These are phyloP conservation scores for Tholera decimalis DNA, from an alignment of 2,888 invertebrate species.

Conservation along the genomic window DNA sequence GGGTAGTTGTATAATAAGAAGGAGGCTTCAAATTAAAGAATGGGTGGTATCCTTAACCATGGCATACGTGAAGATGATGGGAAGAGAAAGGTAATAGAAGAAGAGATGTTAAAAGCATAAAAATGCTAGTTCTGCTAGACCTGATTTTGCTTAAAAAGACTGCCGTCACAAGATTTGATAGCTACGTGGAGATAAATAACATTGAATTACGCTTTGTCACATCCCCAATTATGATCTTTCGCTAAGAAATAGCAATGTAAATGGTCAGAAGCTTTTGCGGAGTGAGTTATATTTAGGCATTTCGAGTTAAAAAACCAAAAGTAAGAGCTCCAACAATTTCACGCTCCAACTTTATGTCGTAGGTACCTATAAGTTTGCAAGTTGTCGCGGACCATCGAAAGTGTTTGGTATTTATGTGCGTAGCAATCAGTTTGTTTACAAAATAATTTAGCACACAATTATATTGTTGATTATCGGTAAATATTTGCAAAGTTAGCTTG, in stretches of 20 bases:
- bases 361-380: slow-evolving; percentile 78
- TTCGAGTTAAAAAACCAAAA: slow-evolving; percentile 42
- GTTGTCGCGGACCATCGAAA: slow-evolving; percentile 72
- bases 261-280: too few species aligned
- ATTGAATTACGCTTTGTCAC: too few species aligned
- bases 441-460: slow-evolving; percentile 48
- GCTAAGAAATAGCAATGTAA: too few species aligned
- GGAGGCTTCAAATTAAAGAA: slow-evolving; percentile 2
- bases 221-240: too few species aligned
- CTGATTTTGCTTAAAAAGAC: neutral
- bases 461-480: slow-evolving; percentile 43
- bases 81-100: too few species aligned
- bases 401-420: slow-evolving; percentile 66
- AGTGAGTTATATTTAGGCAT: too few species aligned
- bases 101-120: too few species aligned
- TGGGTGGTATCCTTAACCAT: neutral
- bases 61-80: neutral
- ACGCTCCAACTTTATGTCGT: slow-evolving; percentile 78
- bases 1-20: neutral
- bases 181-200: too few species aligned
- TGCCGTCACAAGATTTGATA: too few species aligned
- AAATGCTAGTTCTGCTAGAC: neutral
- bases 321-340: slow-evolving; percentile 67
- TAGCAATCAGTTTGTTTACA: slow-evolving; percentile 52
- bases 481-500: slow-evolving; percentile 36